Evolutionary conservation across 2,113 vertebrate genomes (phyloP).

Genomic region (Macrotis lagotis): DNA sequence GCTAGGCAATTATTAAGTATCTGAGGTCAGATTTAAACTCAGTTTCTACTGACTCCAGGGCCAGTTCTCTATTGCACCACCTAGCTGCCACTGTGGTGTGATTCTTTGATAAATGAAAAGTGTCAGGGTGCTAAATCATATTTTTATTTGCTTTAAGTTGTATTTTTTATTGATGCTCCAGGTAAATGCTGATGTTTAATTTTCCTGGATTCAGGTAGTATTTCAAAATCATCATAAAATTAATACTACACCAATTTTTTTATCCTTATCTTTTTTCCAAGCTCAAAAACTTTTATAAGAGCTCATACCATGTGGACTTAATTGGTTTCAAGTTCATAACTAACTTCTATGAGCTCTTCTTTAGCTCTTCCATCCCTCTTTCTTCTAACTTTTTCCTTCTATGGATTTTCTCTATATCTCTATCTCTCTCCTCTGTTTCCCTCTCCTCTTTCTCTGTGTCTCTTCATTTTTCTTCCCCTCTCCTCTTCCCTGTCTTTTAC

Average conservation of each 20-base stretch:
- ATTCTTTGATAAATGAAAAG: conserved; percentile 78
- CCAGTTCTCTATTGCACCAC: too few species aligned
- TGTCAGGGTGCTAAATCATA: conserved; percentile 81
- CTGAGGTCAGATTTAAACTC: too few species aligned
- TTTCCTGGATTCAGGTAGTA: conserved; percentile 18
- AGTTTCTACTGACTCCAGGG: too few species aligned
- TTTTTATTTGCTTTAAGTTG: conserved; percentile 84
- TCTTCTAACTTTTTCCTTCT: not conserved
- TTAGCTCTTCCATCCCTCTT: not conserved
- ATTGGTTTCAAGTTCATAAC: not conserved
- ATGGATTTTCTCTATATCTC: not conserved
- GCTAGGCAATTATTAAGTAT: too few species aligned
- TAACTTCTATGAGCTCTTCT: not conserved
- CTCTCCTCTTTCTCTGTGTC: too few species aligned
- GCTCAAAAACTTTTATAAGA: not conserved
- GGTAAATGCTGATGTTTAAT: conserved; percentile 56
- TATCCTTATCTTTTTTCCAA: not conserved
- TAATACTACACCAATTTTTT: not conserved
- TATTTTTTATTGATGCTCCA: conserved; percentile 30
- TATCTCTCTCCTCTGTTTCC: not conserved
- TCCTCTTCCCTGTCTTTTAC: too few species aligned
- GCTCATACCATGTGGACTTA: not conserved
- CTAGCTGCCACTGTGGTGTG: too few species aligned
- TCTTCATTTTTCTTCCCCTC: not conserved
- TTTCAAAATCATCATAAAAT: conserved; percentile 1